phyloP scores from a whole-genome alignment of 1,140 invertebrate genomes.

The Caenorhabditis latens region DNA sequence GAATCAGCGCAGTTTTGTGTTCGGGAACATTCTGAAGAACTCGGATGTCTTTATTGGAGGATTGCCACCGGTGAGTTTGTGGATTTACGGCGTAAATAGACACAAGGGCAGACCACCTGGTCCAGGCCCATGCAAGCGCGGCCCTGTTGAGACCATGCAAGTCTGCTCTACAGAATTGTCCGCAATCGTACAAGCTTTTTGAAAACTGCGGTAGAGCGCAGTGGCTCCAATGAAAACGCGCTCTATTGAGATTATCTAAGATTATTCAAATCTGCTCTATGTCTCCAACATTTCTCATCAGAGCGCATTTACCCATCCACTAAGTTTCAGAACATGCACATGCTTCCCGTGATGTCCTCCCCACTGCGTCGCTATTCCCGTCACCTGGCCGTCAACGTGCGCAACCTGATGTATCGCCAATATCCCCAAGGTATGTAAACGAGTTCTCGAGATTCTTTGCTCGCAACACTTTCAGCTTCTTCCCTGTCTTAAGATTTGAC shows the following conservation, averaged over 20 bases:
- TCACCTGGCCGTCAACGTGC: conserved; percentile 72
- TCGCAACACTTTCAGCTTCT: conserved; percentile 13
- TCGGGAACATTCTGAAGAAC: conserved; percentile 87
- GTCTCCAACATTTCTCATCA: no score
- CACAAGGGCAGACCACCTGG: no score
- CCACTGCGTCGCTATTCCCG: conserved; percentile 73
- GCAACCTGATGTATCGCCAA: conserved; percentile 74
- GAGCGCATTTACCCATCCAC: no score
- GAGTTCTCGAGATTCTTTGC: conserved; percentile 23
- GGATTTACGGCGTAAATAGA: no score
- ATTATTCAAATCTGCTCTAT: no score
- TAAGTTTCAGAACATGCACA: conserved; percentile 72
- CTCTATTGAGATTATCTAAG: no score
- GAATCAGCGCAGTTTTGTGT: conserved; percentile 87
- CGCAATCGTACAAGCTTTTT: no score
- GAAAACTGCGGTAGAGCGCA: no score
- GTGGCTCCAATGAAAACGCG: no score
- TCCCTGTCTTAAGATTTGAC: conserved; percentile 43
- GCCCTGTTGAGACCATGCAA: no score
- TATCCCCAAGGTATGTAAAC: conserved; percentile 71
- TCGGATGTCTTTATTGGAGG: conserved; percentile 92
- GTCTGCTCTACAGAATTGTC: no score
- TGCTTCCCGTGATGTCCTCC: conserved; percentile 69
- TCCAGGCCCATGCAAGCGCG: no score
- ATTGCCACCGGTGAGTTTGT: conserved; percentile 86